Evolutionary conservation across 2,797 vertebrate genomes (phyloP), one percentile per base, ranked within the genome.

Genomic region (Sebastes iracundus): DNA sequence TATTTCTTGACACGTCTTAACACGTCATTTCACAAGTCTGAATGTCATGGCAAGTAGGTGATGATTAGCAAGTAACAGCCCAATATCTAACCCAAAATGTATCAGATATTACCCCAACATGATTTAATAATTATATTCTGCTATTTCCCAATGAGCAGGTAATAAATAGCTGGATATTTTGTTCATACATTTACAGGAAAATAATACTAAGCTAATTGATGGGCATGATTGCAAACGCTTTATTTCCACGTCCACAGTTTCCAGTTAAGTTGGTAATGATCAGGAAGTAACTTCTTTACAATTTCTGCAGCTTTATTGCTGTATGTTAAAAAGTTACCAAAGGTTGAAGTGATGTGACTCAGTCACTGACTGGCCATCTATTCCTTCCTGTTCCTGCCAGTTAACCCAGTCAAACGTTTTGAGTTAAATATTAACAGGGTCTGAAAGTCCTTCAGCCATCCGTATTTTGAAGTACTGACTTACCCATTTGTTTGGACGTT

Each of bases 341-440:
- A 58, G 12, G 55, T 27, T 9, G 7, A 12, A 38, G 35, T 65
- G 62, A 25, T 23, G 62, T 62, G 30, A 35, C 32, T 35, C 30
- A 20, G 12, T 22, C 13, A 12, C 9, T 3, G 14, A 28, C 23
- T 49, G 23, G 23, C 23, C 27, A 5, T 10, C 32, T 16, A 42
- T 71, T 73, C 7, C 25, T 56, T 72, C 6, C 27, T 56, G 52
- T 79, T 79, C 38, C 71, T 64, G 10, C 22, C 14, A 59, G 66
- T 66, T 64, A 59, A 59, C 28, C 0, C 52, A 32, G 52, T 72
- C 49, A 80, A 81, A 71, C 7, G 2, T 7, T 1, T 1, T 1
- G 3, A 32, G 91, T 90, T 90, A 92, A 90, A 89, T 65, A 92
- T 95, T 94, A 83, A 90, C 88, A 64, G 65, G 10, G 69, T 80